A percentile compares a stretch with the other conserved stretches of the same genome.
These are phyloP conservation scores for Alectoris magna DNA, from an alignment of 2,797 vertebrate genomes.

Conservation along the genomic window DNA sequence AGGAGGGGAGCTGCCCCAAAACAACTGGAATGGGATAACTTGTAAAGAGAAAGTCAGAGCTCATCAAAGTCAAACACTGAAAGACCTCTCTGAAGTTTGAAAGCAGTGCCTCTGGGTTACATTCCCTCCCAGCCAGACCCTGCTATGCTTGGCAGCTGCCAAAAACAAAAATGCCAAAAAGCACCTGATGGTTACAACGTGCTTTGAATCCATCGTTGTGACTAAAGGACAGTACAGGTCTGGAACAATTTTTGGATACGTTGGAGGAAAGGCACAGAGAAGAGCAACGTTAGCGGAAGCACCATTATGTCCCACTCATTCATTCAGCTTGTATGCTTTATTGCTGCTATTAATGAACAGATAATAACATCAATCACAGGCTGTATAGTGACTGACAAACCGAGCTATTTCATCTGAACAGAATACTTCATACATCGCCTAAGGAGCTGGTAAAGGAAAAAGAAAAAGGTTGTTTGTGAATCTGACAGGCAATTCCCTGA, in stretches of 20 bases:
- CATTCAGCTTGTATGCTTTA: conserved; percentile 7
- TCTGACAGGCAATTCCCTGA: neutral
- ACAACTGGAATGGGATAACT: neutral
- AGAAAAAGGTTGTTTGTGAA: neutral
- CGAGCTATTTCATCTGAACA: neutral
- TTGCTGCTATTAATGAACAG: conserved; percentile 38
- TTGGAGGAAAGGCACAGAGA: neutral
- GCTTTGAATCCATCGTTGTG: neutral
- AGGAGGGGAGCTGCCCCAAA: neutral
- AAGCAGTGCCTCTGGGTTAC: neutral
- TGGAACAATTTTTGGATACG: neutral
- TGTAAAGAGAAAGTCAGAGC: neutral
- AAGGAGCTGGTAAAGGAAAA: neutral
- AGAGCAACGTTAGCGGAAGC: neutral
- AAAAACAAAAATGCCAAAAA: neutral
- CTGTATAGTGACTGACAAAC: neutral
- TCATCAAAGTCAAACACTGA: neutral
- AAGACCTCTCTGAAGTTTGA: neutral
- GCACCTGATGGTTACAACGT: neutral
- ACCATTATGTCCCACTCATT: neutral
- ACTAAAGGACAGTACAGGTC: neutral
- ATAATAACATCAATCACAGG: neutral
- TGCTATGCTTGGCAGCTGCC: neutral
- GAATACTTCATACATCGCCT: neutral
- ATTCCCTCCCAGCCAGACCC: neutral